phyloP scores from a whole-genome alignment of 2,888 invertebrate genomes.

The Oscheius sp. region DNA sequence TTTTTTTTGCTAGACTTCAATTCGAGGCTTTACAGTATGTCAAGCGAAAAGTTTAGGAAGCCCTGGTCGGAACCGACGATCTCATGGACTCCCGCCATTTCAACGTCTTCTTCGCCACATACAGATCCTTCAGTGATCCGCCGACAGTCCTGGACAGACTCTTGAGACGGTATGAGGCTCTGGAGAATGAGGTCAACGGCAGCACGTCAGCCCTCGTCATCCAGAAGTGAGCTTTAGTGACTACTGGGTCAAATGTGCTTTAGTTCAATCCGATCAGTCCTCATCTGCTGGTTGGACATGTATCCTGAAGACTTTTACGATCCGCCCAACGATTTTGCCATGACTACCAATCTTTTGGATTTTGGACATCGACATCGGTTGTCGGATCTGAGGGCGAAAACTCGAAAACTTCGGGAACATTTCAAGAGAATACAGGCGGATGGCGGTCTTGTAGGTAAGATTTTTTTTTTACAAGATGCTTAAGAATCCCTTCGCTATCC shows the following conservation, averaged over 20 bases:
- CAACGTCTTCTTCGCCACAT: slow-evolving; percentile 95
- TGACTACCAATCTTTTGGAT: slow-evolving; percentile 85
- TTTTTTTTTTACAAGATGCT: background rate
- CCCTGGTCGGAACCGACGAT: slow-evolving; percentile 81
- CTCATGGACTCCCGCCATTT: slow-evolving; percentile 97
- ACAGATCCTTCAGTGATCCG: slow-evolving; percentile 86
- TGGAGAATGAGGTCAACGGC: slow-evolving; percentile 59
- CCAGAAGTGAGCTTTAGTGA: slow-evolving; percentile 52
- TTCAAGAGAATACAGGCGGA: slow-evolving; percentile 64
- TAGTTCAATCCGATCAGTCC: slow-evolving; percentile 75
- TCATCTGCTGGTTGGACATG: slow-evolving; percentile 96
- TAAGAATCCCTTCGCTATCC: too few species aligned
- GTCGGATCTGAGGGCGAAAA: slow-evolving; percentile 56
- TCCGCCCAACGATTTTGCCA: slow-evolving; percentile 80
- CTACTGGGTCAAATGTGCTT: background rate
- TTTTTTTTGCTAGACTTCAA: too few species aligned
- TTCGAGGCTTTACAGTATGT: too few species aligned
- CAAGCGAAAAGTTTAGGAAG: slow-evolving; percentile 52
- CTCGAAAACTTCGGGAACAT: slow-evolving; percentile 65
- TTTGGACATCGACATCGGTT: slow-evolving; percentile 76
- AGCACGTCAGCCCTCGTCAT: slow-evolving; percentile 59
- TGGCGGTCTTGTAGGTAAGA: slow-evolving; percentile 64
- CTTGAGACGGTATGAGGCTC: slow-evolving; percentile 52
- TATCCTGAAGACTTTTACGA: slow-evolving; percentile 94
- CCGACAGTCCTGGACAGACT: slow-evolving; percentile 61